phyloP scores from a whole-genome alignment of 2,888 invertebrate species.

The Conchocele bisecta region DNA sequence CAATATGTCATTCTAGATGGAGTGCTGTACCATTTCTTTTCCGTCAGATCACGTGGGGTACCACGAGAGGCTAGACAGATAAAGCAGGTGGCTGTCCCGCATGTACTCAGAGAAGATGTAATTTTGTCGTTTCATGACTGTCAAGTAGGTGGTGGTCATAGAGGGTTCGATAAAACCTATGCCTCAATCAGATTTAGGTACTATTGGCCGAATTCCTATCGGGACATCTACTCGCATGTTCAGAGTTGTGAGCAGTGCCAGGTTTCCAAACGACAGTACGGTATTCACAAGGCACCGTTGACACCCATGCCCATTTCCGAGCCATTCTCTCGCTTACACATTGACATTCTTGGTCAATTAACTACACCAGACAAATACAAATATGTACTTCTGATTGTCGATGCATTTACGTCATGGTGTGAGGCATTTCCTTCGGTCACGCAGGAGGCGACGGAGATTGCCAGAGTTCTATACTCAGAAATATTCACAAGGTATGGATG shows the following conservation, averaged over 20 bases:
- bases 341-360: slow-evolving; percentile 44
- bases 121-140: slow-evolving; percentile 48
- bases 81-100: slow-evolving; percentile 41
- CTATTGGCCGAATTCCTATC: slow-evolving; percentile 57
- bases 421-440: slow-evolving; percentile 15
- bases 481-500: slow-evolving; percentile 55
- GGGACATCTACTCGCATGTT: slow-evolving; percentile 37
- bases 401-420: not conserved
- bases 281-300: slow-evolving; percentile 23
- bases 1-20: slow-evolving; percentile 33
- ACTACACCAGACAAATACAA: slow-evolving; percentile 20
- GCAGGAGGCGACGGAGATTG: slow-evolving; percentile 45
- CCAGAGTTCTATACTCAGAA: slow-evolving; percentile 40
- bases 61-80: not conserved
- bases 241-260: slow-evolving; percentile 38
- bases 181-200: slow-evolving; percentile 34
- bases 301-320: slow-evolving; percentile 21
- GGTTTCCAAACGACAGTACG: slow-evolving; percentile 24
- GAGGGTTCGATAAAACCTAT: slow-evolving; percentile 43
- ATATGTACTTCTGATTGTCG: too few species aligned
- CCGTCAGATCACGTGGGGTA: slow-evolving; percentile 16
- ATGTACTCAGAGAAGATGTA: slow-evolving; percentile 32
- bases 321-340: slow-evolving; percentile 38
- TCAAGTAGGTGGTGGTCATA: slow-evolving; percentile 24
- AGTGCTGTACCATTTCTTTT: slow-evolving; percentile 37